Evolutionary conservation across 2,113 vertebrate genomes (phyloP).

Genomic region (Psettodes erumei): DNA sequence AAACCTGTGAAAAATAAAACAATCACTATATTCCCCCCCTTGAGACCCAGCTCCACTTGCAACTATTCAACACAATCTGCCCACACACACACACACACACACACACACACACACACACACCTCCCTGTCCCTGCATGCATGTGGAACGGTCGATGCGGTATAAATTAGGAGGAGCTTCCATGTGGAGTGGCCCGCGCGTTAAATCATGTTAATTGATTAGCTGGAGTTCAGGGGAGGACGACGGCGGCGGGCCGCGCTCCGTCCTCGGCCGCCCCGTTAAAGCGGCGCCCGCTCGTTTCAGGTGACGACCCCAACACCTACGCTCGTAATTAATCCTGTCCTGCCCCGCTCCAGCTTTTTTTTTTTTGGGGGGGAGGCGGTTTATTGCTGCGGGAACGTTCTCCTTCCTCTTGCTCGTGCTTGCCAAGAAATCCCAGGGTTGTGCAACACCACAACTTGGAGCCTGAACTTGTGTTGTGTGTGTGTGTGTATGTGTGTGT

Average conservation of each 20-base stretch:
- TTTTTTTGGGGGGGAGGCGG: too few species aligned
- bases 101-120: not conserved
- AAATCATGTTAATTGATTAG: slow-evolving; percentile 75
- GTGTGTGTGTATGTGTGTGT: too few species aligned
- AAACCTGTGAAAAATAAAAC: slow-evolving; percentile 67
- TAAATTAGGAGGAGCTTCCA: slow-evolving; percentile 63
- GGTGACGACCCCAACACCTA: slow-evolving; percentile 53
- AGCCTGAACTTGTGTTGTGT: not conserved
- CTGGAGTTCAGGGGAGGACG: slow-evolving; percentile 68
- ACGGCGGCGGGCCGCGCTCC: slow-evolving; percentile 19
- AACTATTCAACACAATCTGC: slow-evolving; percentile 42
- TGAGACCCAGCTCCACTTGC: slow-evolving; percentile 44
- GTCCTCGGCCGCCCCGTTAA: slow-evolving; percentile 39
- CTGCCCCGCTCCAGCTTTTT: too few species aligned
- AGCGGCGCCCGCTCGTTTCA: slow-evolving; percentile 44
- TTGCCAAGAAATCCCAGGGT: not conserved
- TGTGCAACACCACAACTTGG: not conserved
- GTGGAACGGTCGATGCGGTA: slow-evolving; percentile 61
- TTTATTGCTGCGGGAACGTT: not conserved
- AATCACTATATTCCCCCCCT: slow-evolving; percentile 44
- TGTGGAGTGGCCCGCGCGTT: slow-evolving; percentile 53
- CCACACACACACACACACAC: not conserved
- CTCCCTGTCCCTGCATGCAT: slow-evolving; percentile 18
- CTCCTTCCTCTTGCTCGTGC: not conserved
- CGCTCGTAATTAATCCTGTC: slow-evolving; percentile 35